Conservation (phyloP, 2,888 invertebrate genomes). For the Mimachlamys varia region DNA sequence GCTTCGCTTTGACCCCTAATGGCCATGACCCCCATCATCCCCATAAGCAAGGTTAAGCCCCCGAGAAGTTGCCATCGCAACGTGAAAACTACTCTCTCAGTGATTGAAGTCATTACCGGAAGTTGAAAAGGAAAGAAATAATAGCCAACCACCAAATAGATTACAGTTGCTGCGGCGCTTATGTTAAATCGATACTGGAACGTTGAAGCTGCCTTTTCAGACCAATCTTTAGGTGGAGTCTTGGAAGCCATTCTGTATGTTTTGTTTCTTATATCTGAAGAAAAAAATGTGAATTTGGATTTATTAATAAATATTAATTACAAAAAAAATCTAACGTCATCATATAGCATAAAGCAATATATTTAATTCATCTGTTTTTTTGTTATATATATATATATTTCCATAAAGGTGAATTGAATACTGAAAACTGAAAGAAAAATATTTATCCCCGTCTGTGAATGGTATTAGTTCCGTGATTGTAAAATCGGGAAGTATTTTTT, state of each 20-base stretch:
- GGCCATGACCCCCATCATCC: neutral
- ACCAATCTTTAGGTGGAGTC: neutral
- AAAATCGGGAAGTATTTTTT: no score
- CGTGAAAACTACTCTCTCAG: neutral
- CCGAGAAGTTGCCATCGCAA: neutral
- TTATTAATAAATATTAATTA: no score
- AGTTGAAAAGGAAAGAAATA: neutral
- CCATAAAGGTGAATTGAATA: no score
- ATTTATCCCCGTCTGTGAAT: no score
- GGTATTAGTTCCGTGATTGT: no score
- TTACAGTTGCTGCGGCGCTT: neutral
- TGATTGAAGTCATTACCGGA: neutral
- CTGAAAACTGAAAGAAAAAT: no score
- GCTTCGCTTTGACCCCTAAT: neutral
- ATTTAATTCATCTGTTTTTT: no score
- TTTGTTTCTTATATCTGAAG: no score
- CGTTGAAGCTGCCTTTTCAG: neutral
- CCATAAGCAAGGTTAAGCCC: neutral
- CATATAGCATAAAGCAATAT: no score
- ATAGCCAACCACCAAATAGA: neutral
- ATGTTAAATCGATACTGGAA: neutral
- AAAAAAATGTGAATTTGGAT: no score
- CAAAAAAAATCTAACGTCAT: no score
- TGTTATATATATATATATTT: no score
- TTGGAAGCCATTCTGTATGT: constrained; percentile 13